phyloP scores from a whole-genome alignment of 37 sponge, comb jelly and placozoan species.

The Tethya wilhelma region DNA sequence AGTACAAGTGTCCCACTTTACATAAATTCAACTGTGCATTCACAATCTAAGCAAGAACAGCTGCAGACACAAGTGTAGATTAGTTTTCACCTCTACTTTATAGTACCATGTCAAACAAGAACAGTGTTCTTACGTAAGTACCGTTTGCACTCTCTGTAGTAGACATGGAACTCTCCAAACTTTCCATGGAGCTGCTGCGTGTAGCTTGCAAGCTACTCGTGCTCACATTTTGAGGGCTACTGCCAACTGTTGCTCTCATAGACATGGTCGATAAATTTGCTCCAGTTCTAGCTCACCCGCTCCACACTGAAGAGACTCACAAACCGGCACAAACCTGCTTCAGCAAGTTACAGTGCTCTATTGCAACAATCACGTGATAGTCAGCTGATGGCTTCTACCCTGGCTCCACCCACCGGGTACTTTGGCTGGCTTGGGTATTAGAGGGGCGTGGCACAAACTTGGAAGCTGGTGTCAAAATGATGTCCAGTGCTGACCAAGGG shows the following conservation, averaged over 20 bases:
- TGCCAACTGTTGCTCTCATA: neutral
- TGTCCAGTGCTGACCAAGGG: neutral
- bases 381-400: neutral
- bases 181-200: constrained; percentile 88
- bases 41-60: neutral
- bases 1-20: too few relatives aligned
- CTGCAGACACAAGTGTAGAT: too few relatives aligned
- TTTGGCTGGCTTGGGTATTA: neutral
- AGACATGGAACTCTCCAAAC: constrained; percentile 86
- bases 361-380: neutral
- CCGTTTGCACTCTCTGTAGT: constrained; percentile 73
- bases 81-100: too few relatives aligned
- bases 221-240: constrained; percentile 7
- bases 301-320: neutral
- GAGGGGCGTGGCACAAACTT: neutral
- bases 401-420: neutral
- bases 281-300: too few relatives aligned
- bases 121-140: too few relatives aligned
- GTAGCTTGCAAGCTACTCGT: constrained; percentile 63
- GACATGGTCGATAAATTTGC: neutral
- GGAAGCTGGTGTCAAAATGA: neutral
- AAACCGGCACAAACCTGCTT: neutral
- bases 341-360: neutral
- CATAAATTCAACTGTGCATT: too few relatives aligned
- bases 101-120: too few relatives aligned